A percentile compares a stretch with the other conserved stretches of the same genome.
Evolutionary conservation across 2,888 invertebrate genomes (phyloP).

Genomic region (Drosophila paracracens): DNA sequence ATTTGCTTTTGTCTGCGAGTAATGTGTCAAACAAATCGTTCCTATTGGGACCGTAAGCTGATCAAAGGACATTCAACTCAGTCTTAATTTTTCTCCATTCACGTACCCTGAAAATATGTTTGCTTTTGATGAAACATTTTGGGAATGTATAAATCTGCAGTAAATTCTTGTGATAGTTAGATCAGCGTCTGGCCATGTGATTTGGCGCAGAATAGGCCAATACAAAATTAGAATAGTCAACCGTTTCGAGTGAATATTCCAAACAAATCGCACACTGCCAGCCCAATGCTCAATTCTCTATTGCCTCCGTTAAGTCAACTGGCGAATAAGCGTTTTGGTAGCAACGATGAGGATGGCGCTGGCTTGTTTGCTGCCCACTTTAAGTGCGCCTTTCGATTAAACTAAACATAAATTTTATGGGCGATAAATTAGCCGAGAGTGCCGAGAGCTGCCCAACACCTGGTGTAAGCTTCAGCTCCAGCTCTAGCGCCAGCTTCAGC

Average conservation of each 20-base stretch:
- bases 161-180: slow-evolving; percentile 71
- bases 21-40: not conserved
- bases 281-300: slow-evolving; percentile 9
- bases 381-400: slow-evolving; percentile 77
- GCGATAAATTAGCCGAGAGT: slow-evolving; percentile 71
- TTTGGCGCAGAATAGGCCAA: slow-evolving; percentile 30
- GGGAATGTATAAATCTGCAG: slow-evolving; percentile 37
- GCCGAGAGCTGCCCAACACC: slow-evolving; percentile 61
- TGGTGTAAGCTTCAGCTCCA: slow-evolving; percentile 46
- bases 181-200: slow-evolving; percentile 32
- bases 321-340: not conserved
- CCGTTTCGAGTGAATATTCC: slow-evolving; percentile 10
- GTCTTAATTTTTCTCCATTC: not conserved
- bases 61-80: not conserved
- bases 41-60: not conserved
- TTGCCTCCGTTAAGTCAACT: slow-evolving; percentile 10
- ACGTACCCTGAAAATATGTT: not conserved
- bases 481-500: not conserved
- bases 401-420: slow-evolving; percentile 80
- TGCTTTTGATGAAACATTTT: not conserved
- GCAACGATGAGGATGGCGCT: not conserved
- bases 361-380: slow-evolving; percentile 43
- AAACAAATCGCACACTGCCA: slow-evolving; percentile 11
- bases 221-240: slow-evolving; percentile 51
- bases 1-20: not conserved